A percentile compares a stretch with the other conserved stretches of the same genome.
These are phyloP conservation scores for Chroicocephalus ridibundus DNA, from an alignment of 2,113 vertebrate genomes.

Conservation along the genomic window DNA sequence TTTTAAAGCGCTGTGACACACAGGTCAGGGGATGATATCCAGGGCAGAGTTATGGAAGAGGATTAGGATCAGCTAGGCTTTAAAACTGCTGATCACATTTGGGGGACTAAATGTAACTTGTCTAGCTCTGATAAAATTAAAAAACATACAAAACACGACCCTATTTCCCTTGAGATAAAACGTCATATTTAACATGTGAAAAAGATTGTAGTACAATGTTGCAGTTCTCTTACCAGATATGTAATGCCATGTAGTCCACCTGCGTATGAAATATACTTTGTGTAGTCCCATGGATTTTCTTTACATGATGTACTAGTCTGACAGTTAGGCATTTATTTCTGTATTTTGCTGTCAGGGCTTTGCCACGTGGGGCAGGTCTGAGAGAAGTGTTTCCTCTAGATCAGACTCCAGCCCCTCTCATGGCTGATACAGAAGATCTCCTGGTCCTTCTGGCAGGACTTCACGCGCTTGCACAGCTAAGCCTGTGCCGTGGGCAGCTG, in stretches of 20 bases:
- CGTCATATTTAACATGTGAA: neutral
- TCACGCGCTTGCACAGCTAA: fast-evolving
- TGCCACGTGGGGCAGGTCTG: fast-evolving
- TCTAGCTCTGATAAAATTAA: neutral
- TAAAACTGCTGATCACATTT: neutral
- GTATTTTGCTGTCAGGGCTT: neutral
- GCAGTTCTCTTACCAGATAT: neutral
- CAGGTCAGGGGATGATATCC: neutral
- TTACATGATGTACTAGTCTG: neutral
- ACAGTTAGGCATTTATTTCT: neutral
- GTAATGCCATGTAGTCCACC: neutral
- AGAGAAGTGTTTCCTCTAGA: neutral
- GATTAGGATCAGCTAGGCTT: neutral
- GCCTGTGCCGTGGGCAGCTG: fast-evolving
- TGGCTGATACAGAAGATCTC: neutral
- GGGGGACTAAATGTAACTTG: neutral
- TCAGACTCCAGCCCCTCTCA: neutral
- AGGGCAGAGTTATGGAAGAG: neutral
- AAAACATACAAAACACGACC: neutral
- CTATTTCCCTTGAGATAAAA: neutral
- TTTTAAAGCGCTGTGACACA: neutral
- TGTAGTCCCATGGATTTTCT: neutral
- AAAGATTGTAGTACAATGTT: neutral
- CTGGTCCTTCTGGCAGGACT: neutral
- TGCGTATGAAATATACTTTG: neutral